Conservation (phyloP, 2,888 invertebrate species). For the Leptinotarsa haldemani region DNA sequence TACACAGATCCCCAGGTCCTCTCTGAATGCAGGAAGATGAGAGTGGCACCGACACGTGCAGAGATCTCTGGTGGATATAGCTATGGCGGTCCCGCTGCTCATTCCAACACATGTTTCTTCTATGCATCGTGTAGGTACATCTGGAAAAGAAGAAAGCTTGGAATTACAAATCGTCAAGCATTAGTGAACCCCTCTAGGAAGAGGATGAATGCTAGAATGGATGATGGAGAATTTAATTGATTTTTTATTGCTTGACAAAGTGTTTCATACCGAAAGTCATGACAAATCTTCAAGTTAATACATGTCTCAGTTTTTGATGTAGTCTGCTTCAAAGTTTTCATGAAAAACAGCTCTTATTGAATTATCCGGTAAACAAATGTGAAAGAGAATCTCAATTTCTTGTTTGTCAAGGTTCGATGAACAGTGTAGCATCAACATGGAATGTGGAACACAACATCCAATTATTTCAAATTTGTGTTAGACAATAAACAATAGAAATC, state of each 20-base stretch:
- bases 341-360: too few relatives aligned
- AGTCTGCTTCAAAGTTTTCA: too few relatives aligned
- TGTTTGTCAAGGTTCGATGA: background rate
- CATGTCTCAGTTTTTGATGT: too few relatives aligned
- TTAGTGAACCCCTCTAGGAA: background rate
- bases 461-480: constrained; percentile 3
- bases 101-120: constrained; percentile 75
- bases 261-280: too few relatives aligned
- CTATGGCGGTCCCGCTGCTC: constrained; percentile 75
- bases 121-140: constrained; percentile 68
- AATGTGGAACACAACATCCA: constrained; percentile 11
- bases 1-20: constrained; percentile 86
- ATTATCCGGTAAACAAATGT: background rate
- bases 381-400: background rate
- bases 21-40: constrained; percentile 82
- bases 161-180: too few relatives aligned
- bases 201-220: background rate
- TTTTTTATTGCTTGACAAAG: too few relatives aligned
- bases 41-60: constrained; percentile 85
- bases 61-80: constrained; percentile 57
- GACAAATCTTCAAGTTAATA: too few relatives aligned
- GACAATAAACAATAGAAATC: background rate
- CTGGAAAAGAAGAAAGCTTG: constrained; percentile 54
- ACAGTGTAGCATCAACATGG: background rate
- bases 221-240: too few relatives aligned